phyloP scores from a whole-genome alignment of 2,113 vertebrate species.

The Amazona vittata region DNA sequence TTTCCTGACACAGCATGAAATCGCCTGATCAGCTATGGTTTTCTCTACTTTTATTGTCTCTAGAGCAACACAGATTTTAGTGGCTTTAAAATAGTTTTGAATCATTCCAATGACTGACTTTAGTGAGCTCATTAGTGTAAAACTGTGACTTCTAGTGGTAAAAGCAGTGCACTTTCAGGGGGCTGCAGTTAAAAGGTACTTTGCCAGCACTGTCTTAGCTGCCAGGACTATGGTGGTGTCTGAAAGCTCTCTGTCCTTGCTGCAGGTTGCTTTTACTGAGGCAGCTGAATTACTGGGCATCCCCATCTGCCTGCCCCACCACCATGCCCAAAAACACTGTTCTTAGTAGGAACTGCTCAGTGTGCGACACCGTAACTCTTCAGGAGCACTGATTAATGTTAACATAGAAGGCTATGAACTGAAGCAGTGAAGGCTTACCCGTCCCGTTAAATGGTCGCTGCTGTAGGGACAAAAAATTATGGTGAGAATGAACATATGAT shows the following conservation, averaged over 20 bases:
- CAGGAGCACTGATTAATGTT: neutral
- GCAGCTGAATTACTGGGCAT: neutral
- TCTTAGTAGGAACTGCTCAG: neutral
- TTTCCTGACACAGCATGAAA: neutral
- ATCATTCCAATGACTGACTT: neutral
- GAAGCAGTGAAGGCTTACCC: neutral
- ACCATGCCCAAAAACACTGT: neutral
- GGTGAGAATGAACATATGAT: neutral
- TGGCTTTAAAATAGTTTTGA: neutral
- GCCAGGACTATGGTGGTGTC: neutral
- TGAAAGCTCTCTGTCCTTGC: accelerated
- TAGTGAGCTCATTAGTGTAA: neutral
- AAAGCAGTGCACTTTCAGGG: neutral
- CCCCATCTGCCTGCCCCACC: neutral
- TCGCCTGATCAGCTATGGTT: neutral
- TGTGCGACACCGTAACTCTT: neutral
- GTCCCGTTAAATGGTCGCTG: neutral
- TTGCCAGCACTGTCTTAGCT: neutral
- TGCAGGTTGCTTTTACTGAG: neutral
- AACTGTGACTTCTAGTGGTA: neutral
- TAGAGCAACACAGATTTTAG: neutral
- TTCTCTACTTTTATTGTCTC: neutral
- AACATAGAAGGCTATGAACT: neutral
- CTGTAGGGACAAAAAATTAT: neutral
- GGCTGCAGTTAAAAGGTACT: neutral